A percentile compares a stretch with the other conserved stretches of the same genome.
These are phyloP conservation scores for Cololabis saira DNA, from an alignment of 2,113 vertebrate species.

Conservation along the genomic window DNA sequence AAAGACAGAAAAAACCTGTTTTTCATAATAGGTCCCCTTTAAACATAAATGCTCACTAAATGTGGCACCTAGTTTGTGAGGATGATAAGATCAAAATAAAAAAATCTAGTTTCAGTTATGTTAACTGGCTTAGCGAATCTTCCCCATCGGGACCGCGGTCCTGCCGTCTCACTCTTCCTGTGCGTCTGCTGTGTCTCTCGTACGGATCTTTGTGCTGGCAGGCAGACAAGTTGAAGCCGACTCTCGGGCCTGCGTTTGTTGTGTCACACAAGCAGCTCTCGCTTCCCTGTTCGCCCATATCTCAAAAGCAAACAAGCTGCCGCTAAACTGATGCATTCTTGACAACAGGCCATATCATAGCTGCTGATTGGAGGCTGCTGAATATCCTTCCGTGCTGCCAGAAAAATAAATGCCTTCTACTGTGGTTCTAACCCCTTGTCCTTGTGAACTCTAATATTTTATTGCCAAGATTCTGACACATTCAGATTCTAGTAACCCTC, in stretches of 20 bases:
- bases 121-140: conserved; percentile 19
- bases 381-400: conserved; percentile 42
- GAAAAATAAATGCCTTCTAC: conserved; percentile 46
- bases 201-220: conserved; percentile 8
- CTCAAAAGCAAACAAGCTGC: conserved; percentile 55
- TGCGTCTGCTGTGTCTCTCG: not conserved
- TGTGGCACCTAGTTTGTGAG: conserved; percentile 10
- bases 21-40: too few relatives aligned
- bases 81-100: not conserved
- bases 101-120: conserved; percentile 9
- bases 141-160: conserved; percentile 18
- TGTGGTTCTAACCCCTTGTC: conserved; percentile 47
- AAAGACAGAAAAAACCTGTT: too few relatives aligned
- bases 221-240: conserved; percentile 14
- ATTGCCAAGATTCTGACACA: conserved; percentile 38
- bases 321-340: conserved; percentile 66
- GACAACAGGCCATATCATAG: conserved; percentile 59
- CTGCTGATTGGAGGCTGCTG: conserved; percentile 60
- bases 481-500: conserved; percentile 10
- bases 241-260: conserved; percentile 22
- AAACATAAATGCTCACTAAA: conserved; percentile 31
- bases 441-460: conserved; percentile 28
- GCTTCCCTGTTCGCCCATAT: conserved; percentile 43
- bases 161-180: not conserved
- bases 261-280: conserved; percentile 32